These are phyloP conservation scores for Pocillopora verrucosa DNA, from an alignment of 64 coral and sea anemone species.

Conservation along the genomic window DNA sequence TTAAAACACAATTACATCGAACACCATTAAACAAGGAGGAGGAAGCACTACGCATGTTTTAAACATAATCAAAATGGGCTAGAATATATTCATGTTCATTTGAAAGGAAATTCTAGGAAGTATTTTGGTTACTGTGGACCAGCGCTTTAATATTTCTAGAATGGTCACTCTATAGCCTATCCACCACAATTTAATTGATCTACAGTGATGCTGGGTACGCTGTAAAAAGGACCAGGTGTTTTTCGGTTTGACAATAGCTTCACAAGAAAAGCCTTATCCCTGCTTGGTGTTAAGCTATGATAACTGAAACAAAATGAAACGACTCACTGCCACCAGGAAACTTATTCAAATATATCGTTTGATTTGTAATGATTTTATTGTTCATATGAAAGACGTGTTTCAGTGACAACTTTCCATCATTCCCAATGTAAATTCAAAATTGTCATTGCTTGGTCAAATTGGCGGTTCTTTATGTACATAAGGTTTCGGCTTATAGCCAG, in stretches of 20 bases:
- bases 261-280: background rate
- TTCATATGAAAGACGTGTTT: background rate
- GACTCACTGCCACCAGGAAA: background rate
- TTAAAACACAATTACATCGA: background rate
- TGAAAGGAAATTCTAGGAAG: background rate
- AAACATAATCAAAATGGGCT: background rate
- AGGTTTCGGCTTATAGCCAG: background rate
- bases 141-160: background rate
- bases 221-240: constrained; percentile 26
- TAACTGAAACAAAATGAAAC: background rate
- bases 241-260: background rate
- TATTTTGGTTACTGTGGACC: background rate
- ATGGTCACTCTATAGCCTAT: background rate
- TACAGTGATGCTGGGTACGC: constrained; percentile 13
- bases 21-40: background rate
- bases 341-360: background rate
- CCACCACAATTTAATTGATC: background rate
- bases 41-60: background rate
- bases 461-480: background rate
- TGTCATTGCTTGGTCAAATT: background rate
- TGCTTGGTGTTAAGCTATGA: background rate
- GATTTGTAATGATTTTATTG: background rate
- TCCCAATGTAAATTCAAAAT: background rate
- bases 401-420: background rate
- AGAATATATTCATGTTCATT: background rate